These are phyloP conservation scores for Peromyscus eremicus DNA, from an alignment of 2,797 vertebrate species.

Conservation along the genomic window DNA sequence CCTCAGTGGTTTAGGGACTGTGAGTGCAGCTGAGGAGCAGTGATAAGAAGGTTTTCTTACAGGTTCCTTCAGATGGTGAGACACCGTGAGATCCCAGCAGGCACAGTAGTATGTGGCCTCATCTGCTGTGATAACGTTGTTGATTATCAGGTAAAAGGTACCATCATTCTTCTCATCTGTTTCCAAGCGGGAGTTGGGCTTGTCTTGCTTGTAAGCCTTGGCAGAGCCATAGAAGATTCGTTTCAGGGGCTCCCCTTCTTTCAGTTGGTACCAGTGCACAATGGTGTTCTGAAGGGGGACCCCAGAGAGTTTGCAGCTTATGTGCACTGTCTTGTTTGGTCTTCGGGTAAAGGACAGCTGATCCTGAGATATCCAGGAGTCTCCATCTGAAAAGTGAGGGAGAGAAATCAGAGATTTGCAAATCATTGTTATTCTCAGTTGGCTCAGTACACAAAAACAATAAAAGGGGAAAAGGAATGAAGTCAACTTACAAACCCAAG, in stretches of 20 bases:
- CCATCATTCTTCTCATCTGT: background rate
- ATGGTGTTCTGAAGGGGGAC: background rate
- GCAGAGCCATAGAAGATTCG: slow-evolving; percentile 54
- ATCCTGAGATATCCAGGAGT: background rate
- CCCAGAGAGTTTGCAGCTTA: slow-evolving; percentile 31
- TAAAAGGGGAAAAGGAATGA: background rate
- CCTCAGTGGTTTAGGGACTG: background rate
- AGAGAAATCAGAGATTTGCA: background rate
- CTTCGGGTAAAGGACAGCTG: background rate
- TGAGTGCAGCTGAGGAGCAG: background rate
- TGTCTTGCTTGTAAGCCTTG: slow-evolving; percentile 14
- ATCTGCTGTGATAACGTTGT: background rate
- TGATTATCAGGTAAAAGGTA: slow-evolving; percentile 77
- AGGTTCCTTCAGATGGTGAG: background rate
- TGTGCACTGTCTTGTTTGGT: background rate
- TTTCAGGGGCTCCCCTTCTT: slow-evolving; percentile 60
- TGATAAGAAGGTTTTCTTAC: slow-evolving; percentile 66
- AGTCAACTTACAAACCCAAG: slow-evolving; percentile 39
- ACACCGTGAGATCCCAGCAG: slow-evolving; percentile 43
- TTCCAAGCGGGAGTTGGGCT: background rate
- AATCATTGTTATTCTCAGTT: background rate
- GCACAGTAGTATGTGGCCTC: slow-evolving; percentile 69
- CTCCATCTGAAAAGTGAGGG: slow-evolving; percentile 52
- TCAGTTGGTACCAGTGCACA: slow-evolving; percentile 81
- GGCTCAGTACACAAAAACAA: background rate